Conservation (phyloP, 2,888 invertebrate genomes). For the Cheilosia vulpina region DNA sequence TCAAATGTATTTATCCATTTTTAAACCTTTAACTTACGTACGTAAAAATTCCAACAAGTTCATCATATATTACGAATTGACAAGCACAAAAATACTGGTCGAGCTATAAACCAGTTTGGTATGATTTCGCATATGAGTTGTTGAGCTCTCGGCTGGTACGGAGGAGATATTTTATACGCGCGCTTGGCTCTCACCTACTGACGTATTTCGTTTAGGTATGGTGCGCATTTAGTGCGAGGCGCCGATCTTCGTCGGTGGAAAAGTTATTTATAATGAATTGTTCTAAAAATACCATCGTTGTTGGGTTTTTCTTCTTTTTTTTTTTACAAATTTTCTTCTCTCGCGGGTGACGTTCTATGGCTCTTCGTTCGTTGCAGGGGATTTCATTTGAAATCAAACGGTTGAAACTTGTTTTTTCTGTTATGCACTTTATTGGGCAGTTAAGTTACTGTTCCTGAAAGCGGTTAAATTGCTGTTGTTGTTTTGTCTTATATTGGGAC, state of each 20-base stretch:
- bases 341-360: no score
- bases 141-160: background rate
- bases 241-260: slow-evolving; percentile 40
- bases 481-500: background rate
- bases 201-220: slow-evolving; percentile 58
- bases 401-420: slow-evolving; percentile 25
- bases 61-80: slow-evolving; percentile 23
- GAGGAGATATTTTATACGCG: slow-evolving; percentile 16
- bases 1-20: slow-evolving; percentile 27
- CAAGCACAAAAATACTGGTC: background rate
- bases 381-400: slow-evolving; percentile 12
- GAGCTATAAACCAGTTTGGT: slow-evolving; percentile 50
- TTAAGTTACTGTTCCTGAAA: slow-evolving; percentile 39
- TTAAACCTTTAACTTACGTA: slow-evolving; percentile 18
- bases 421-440: slow-evolving; percentile 19
- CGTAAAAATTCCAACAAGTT: slow-evolving; percentile 50
- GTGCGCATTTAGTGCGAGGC: slow-evolving; percentile 52
- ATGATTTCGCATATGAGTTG: slow-evolving; percentile 4
- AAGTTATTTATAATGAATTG: slow-evolving; percentile 54
- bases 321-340: background rate
- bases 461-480: slow-evolving; percentile 12
- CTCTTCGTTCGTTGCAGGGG: no score
- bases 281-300: slow-evolving; percentile 55
- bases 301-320: slow-evolving; percentile 4
- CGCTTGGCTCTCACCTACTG: slow-evolving; percentile 68